phyloP scores from a whole-genome alignment of 2,797 vertebrate genomes.

The Smutsia temminckii region DNA sequence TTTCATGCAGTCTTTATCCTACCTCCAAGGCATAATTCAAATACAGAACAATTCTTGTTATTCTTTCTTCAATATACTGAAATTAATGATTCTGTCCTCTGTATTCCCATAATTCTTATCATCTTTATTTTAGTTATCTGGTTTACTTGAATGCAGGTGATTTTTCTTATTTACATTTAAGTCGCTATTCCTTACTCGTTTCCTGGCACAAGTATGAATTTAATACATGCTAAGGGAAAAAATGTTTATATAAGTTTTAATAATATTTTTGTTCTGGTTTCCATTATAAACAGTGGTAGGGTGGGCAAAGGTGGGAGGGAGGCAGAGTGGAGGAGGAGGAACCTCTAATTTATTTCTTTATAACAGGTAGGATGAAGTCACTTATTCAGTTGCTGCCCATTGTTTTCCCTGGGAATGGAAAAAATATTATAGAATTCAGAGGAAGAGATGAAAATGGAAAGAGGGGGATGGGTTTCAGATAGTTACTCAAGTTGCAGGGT shows the following conservation, averaged over 20 bases:
- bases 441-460: neutral
- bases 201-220: neutral
- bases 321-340: neutral
- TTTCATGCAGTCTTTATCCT: neutral
- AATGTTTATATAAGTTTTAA: neutral
- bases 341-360: neutral
- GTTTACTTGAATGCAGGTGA: neutral
- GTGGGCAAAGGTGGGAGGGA: rapidly evolving
- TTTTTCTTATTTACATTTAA: slow-evolving; percentile 23
- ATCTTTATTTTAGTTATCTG: slow-evolving; percentile 3
- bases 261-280: slow-evolving; percentile 26
- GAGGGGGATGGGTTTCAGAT: neutral
- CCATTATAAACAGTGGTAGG: neutral
- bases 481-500: neutral
- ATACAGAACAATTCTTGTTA: neutral
- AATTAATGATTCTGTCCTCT: neutral
- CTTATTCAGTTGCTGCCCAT: neutral
- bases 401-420: neutral
- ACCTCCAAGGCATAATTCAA: neutral
- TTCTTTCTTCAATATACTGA: neutral
- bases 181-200: neutral
- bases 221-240: neutral
- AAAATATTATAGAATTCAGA: neutral
- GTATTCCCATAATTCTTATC: neutral
- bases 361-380: neutral